A percentile compares a stretch with the other conserved stretches of the same genome.
phyloP scores from a whole-genome alignment of 2,888 invertebrate genomes.

The Acanthosoma haemorrhoidale region DNA sequence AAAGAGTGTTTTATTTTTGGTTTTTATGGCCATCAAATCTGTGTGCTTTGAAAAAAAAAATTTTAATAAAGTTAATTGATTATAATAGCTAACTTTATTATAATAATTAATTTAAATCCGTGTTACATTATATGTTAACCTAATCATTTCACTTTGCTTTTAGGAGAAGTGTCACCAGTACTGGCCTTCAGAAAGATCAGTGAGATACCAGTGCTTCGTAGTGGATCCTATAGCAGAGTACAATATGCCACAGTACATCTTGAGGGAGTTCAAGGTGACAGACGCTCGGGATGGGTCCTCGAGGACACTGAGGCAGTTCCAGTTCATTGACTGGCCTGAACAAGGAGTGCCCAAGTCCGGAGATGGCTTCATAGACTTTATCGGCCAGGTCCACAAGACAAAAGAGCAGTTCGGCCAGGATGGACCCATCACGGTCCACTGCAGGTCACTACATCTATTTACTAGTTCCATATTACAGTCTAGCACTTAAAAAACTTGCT shows the following conservation, averaged over 20 bases:
- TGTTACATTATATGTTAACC: too few species aligned
- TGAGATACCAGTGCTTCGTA: constrained; percentile 94
- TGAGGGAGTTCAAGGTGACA: constrained; percentile 98
- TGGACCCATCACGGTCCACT: constrained; percentile 97
- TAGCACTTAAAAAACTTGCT: too few species aligned
- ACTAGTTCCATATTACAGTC: too few species aligned
- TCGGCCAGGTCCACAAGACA: constrained; percentile 98
- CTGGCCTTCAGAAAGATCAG: constrained; percentile 97
- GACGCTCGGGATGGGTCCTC: constrained; percentile 96
- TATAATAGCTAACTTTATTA: too few species aligned
- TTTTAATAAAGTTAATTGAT: too few species aligned
- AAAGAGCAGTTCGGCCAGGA: constrained; percentile 99
- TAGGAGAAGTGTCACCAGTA: constrained; percentile 99
- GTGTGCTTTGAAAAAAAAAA: too few species aligned
- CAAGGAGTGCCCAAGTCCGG: constrained; percentile 96
- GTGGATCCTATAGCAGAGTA: constrained; percentile 99
- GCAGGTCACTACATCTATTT: constrained; percentile 76
- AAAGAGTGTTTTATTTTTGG: too few species aligned
- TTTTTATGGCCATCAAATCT: too few species aligned
- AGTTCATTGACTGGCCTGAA: constrained; percentile 94
- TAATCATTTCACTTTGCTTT: constrained; percentile 43
- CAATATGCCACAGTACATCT: constrained; percentile 98
- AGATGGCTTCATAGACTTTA: constrained; percentile 98
- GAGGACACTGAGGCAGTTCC: constrained; percentile 91
- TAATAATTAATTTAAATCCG: too few species aligned